Percentiles rank a stretch among this genome's conserved stretches.
Evolutionary conservation across 2,797 vertebrate species (phyloP).

Genomic region (Oreortyx pictus): DNA sequence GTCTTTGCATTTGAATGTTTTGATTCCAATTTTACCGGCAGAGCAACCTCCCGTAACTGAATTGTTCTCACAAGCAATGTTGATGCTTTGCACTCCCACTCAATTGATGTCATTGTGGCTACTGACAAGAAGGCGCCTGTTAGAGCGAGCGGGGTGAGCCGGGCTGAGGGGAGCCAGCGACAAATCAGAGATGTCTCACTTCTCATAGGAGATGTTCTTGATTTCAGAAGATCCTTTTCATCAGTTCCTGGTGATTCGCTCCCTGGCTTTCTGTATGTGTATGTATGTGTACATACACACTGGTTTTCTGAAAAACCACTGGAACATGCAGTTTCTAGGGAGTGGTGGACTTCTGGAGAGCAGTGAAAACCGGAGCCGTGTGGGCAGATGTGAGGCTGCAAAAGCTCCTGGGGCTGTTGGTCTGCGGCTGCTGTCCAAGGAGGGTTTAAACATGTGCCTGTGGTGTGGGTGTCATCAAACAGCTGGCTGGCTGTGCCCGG

Average conservation of each 20-base stretch:
- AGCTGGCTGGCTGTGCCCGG: not conserved
- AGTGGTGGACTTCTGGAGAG: not conserved
- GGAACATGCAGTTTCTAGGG: not conserved
- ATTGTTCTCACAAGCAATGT: constrained; percentile 60
- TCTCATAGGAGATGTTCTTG: not conserved
- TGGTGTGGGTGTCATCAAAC: not conserved
- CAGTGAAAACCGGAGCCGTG: not conserved
- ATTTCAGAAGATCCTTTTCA: not conserved
- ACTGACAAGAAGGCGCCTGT: constrained; percentile 57
- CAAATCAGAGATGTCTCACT: constrained; percentile 14
- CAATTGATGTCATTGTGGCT: constrained; percentile 54
- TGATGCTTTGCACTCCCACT: constrained; percentile 60
- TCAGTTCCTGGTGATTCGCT: not conserved
- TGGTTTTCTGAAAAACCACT: not conserved
- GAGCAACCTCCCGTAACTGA: constrained; percentile 54
- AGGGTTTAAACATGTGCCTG: not conserved
- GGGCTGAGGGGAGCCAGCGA: not conserved
- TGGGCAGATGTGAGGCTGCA: not conserved
- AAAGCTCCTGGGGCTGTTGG: not conserved
- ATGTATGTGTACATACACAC: not conserved
- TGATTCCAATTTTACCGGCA: constrained; percentile 53
- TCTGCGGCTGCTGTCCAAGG: not conserved
- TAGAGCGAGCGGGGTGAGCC: constrained; percentile 20
- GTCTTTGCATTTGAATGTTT: constrained; percentile 65
- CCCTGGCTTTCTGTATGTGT: not conserved